Evolutionary conservation across 2,888 invertebrate species (phyloP).

Genomic region (Leptinotarsa haldemani): DNA sequence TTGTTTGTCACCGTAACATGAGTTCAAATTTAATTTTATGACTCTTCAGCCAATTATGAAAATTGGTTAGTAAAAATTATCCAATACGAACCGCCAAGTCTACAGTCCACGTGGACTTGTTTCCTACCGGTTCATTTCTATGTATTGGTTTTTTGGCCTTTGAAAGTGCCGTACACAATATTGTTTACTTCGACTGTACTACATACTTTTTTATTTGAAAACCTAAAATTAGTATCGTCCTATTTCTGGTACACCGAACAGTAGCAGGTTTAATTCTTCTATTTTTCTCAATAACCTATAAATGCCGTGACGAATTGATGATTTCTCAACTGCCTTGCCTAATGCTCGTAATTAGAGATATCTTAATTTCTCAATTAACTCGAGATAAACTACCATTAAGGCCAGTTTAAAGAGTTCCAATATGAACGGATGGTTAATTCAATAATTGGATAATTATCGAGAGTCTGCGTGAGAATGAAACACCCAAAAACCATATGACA

Average conservation of each 20-base stretch:
- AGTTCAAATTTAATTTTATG: too few relatives aligned
- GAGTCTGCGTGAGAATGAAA: conserved; percentile 21
- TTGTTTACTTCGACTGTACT: too few relatives aligned
- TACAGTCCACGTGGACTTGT: too few relatives aligned
- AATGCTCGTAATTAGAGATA: conserved; percentile 29
- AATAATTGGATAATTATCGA: conserved; percentile 34
- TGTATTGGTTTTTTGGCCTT: too few relatives aligned
- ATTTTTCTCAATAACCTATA: conserved; percentile 7
- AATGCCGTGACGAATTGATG: background rate
- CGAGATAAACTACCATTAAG: conserved; percentile 33
- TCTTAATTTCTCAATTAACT: conserved; percentile 37
- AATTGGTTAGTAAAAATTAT: too few relatives aligned
- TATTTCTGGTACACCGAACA: background rate
- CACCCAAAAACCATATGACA: conserved; percentile 16
- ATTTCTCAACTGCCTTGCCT: conserved; percentile 14
- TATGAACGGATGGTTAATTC: conserved; percentile 28
- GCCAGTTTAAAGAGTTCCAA: conserved; percentile 30
- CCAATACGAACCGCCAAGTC: too few relatives aligned
- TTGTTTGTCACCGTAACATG: too few relatives aligned
- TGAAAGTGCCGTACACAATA: too few relatives aligned
- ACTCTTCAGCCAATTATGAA: too few relatives aligned
- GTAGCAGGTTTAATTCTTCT: background rate
- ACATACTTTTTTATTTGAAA: too few relatives aligned
- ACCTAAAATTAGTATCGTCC: too few relatives aligned
- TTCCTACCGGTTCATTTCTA: too few relatives aligned